Percentiles rank a stretch among this genome's conserved stretches.
Conservation (phyloP, 1,140 invertebrate species). For the Homalodisca vitripennis region DNA sequence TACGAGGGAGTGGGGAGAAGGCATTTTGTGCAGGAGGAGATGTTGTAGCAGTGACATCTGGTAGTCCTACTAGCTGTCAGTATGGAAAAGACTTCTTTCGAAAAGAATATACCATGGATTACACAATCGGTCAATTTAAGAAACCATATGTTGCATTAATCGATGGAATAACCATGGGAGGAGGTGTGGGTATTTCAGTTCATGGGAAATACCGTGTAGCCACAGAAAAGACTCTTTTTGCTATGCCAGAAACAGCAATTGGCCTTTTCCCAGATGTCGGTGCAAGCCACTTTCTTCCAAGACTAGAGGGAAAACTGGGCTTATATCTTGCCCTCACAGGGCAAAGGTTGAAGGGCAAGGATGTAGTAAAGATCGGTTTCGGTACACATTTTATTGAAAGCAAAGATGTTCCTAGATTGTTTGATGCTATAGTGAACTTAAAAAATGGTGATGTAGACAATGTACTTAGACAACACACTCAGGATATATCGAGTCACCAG, state of each 20-base stretch:
- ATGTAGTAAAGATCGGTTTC: constrained; percentile 87
- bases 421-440: constrained; percentile 31
- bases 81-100: constrained; percentile 79
- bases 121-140: constrained; percentile 59
- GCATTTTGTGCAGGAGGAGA: constrained; percentile 99
- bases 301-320: constrained; percentile 83
- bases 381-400: constrained; percentile 89
- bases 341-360: constrained; percentile 73
- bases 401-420: constrained; percentile 63
- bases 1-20: constrained; percentile 91
- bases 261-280: constrained; percentile 98
- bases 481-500: constrained; percentile 39
- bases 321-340: constrained; percentile 67
- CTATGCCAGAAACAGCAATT: constrained; percentile 98
- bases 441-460: constrained; percentile 30
- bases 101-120: constrained; percentile 88
- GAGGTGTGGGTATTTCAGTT: constrained; percentile 95
- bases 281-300: constrained; percentile 85
- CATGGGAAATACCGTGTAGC: constrained; percentile 91
- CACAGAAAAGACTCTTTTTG: constrained; percentile 95
- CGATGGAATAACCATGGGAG: constrained; percentile 98
- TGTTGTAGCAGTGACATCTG: constrained; percentile 76
- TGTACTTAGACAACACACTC: constrained; percentile 36
- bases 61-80: constrained; percentile 62
- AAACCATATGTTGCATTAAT: constrained; percentile 94